phyloP scores from a whole-genome alignment of 2,113 vertebrate genomes.

The Bujurquina vittata region DNA sequence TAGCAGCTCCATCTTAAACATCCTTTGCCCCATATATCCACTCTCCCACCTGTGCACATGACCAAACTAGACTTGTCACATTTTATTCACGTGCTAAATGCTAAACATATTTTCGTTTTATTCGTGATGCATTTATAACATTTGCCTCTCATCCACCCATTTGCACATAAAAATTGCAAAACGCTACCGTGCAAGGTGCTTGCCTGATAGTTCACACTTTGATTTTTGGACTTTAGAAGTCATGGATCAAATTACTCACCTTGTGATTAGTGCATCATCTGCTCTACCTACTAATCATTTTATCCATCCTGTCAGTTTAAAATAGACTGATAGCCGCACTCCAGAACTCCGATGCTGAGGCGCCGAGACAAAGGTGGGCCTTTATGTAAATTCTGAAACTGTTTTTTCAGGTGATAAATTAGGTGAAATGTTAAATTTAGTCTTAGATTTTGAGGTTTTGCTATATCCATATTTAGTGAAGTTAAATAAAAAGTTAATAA shows the following conservation, averaged over 20 bases:
- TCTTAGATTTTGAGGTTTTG: background rate
- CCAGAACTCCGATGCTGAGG: background rate
- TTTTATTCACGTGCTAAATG: no score
- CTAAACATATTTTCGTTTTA: fast-evolving
- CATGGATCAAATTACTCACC: background rate
- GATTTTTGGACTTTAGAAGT: fast-evolving
- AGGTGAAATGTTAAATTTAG: background rate
- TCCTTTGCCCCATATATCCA: no score
- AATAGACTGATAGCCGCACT: background rate
- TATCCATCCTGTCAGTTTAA: background rate
- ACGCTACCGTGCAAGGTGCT: background rate
- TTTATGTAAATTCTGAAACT: background rate
- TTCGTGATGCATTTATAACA: background rate
- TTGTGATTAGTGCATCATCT: background rate
- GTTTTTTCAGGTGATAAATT: background rate
- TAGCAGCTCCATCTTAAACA: no score
- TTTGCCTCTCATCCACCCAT: background rate
- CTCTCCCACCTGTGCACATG: no score
- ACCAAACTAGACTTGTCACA: no score
- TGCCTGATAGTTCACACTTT: background rate
- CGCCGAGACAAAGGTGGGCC: background rate
- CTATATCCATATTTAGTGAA: background rate
- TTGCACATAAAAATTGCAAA: background rate
- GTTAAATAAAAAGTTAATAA: no score
- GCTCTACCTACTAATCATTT: background rate